A percentile compares a stretch with the other conserved stretches of the same genome.
Evolutionary conservation across 2,113 vertebrate genomes (phyloP).

Genomic region (Callipepla squamata): DNA sequence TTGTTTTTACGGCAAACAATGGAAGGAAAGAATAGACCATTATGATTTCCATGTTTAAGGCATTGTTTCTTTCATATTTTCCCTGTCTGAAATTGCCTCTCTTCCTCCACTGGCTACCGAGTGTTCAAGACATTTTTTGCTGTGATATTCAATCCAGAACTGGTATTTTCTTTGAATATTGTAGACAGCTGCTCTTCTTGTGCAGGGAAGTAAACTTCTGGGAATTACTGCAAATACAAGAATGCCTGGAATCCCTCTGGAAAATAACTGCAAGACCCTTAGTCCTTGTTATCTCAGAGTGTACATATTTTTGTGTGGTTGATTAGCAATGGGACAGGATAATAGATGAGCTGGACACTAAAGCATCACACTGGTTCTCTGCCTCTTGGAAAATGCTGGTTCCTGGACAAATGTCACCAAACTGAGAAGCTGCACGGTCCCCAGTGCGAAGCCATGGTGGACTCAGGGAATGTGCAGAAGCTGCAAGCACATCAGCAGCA

Average conservation of each 20-base stretch:
- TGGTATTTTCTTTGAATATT: neutral
- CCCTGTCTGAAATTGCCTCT: neutral
- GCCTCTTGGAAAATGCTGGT: neutral
- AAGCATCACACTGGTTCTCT: neutral
- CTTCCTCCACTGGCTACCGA: neutral
- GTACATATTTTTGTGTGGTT: constrained; percentile 34
- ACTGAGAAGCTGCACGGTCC: neutral
- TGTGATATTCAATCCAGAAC: neutral
- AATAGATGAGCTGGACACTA: neutral
- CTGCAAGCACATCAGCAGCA: neutral
- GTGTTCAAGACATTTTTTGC: neutral
- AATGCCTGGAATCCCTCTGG: constrained; percentile 41
- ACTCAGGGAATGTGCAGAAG: neutral
- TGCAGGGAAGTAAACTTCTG: neutral
- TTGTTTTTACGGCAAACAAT: constrained; percentile 7
- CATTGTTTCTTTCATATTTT: neutral
- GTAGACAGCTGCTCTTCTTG: neutral
- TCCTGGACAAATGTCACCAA: neutral
- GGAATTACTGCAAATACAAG: constrained; percentile 5
- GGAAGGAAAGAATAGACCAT: neutral
- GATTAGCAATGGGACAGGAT: constrained; percentile 16
- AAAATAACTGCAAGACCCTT: constrained; percentile 38
- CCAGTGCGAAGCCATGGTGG: neutral
- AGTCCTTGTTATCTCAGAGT: constrained; percentile 44
- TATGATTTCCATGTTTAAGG: neutral